Base-by-base conservation (phyloP, 2,113 vertebrate species). In the Spermophilus dauricus region DNA sequence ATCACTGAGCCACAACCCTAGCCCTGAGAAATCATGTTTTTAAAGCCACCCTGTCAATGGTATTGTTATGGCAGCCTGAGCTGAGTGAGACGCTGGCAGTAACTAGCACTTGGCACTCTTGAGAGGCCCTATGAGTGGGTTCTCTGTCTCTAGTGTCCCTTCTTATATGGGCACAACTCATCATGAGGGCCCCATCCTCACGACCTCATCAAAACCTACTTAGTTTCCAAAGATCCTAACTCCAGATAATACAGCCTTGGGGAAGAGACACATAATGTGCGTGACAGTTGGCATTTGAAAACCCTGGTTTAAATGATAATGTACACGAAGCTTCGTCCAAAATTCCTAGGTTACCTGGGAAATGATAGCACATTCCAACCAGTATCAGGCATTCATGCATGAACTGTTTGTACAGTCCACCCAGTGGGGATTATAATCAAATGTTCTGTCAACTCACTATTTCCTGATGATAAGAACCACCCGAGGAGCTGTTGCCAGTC, bases 301-400 rank as follows among this genome's bases (percentile, higher is more conserved):
- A 91, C 42, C 9, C 32, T 87, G 30, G 17, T 12, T 94, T 67
- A 73, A 13, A 34, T 69, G 45, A 69, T 12, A 76, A 65, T 34
- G 75, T 28, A 82, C 48, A 61, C 11, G 42, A 87, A 86, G 17
- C 30, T 45, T 86, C 39, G 73, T 34, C 76, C 37, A 28, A 96
- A 89, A 51, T 75, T 17, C 75, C 20, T 86, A 80, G 13, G 10
- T 93, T 81, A 24, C 26, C 37, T 95, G 69, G 48, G 7, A 86
- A 89, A 97, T n/a, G 14, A 75, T n/a, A 90, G 30, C 34, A 90
- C 48, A 69, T 76, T 89, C 80, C 56, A 82, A 39, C 18, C 86
- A 48, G 11, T 22, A 53, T 34, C 83, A 65, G 32, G 26, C 53
- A 73, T 73, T 91, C 65, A 72, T 77, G 87, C 67, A 48, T 65